These are phyloP conservation scores for Stenolophus ochropezus DNA, from an alignment of 2,888 invertebrate species.

Conservation along the genomic window DNA sequence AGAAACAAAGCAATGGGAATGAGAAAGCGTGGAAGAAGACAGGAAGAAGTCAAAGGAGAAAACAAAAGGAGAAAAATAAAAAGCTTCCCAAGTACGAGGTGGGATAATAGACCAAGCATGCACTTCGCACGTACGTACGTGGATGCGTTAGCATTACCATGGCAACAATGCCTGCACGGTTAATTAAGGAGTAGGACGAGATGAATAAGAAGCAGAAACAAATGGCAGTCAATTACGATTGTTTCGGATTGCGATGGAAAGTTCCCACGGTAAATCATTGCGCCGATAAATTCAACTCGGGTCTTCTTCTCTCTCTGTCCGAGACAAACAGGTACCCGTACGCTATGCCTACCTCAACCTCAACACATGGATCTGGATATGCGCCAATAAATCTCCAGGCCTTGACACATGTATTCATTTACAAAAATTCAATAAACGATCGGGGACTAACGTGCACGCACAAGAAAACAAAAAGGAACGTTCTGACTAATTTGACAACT, in stretches of 20 bases:
- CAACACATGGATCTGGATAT: conserved; percentile 37
- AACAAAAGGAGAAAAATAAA: neutral
- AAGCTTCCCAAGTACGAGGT: too few relatives aligned
- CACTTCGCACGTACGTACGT: conserved; percentile 20
- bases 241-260: conserved; percentile 59
- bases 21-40: too few relatives aligned
- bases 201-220: conserved; percentile 55
- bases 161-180: conserved; percentile 49
- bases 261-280: conserved; percentile 59
- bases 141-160: conserved; percentile 2
- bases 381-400: neutral
- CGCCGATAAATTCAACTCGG: conserved; percentile 57
- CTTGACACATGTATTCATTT: conserved; percentile 50
- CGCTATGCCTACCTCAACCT: conserved; percentile 26
- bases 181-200: conserved; percentile 53
- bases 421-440: conserved; percentile 51
- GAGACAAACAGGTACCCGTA: neutral
- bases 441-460: neutral
- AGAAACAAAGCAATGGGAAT: too few relatives aligned
- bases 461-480: neutral
- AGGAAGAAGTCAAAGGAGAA: neutral
- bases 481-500: neutral
- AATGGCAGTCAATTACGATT: conserved; percentile 59
- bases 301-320: conserved; percentile 23
- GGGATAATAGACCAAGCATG: conserved; percentile 25